Evolutionary conservation across 2,888 invertebrate species (phyloP).

Genomic region (Drosophila fulvimacula): DNA sequence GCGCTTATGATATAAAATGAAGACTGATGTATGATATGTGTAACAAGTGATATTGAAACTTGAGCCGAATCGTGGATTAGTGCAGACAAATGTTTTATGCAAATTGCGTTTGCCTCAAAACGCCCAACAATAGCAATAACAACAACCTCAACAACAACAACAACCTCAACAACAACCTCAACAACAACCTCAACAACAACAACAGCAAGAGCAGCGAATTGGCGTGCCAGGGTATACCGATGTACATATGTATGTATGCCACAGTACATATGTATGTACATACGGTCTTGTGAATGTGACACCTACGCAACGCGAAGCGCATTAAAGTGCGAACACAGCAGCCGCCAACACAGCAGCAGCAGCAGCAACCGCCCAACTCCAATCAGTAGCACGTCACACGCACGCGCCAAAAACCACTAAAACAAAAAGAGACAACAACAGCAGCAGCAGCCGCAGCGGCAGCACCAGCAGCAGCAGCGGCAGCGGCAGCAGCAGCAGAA

Average conservation of each 20-base stretch:
- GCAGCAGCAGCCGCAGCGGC: conserved; percentile 20
- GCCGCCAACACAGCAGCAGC: conserved; percentile 29
- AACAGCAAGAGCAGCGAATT: conserved; percentile 11
- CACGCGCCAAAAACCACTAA: conserved; percentile 53
- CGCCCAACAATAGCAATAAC: conserved; percentile 20
- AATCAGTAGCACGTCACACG: conserved; percentile 37
- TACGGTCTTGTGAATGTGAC: conserved; percentile 53
- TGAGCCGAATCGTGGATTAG: conserved; percentile 2
- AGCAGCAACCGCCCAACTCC: too few species aligned
- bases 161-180: neutral
- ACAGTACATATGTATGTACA: conserved; percentile 45
- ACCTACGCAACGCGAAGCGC: conserved; percentile 63
- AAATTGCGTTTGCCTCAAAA: conserved; percentile 30
- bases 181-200: conserved; percentile 1
- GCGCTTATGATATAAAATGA: conserved; percentile 10
- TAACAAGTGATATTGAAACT: conserved; percentile 32
- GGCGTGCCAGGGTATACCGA: conserved; percentile 40
- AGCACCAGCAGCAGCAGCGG: neutral
- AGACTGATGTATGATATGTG: conserved; percentile 13
- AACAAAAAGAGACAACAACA: conserved; percentile 55
- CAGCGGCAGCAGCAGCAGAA: conserved; percentile 9
- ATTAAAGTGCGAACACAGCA: conserved; percentile 55
- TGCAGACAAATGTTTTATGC: conserved; percentile 18
- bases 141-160: conserved; percentile 17
- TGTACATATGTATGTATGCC: conserved; percentile 56